Evolutionary conservation across 2,113 vertebrate genomes (phyloP), one percentile per base, ranked within the genome.

Genomic region (Thymallus thymallus): DNA sequence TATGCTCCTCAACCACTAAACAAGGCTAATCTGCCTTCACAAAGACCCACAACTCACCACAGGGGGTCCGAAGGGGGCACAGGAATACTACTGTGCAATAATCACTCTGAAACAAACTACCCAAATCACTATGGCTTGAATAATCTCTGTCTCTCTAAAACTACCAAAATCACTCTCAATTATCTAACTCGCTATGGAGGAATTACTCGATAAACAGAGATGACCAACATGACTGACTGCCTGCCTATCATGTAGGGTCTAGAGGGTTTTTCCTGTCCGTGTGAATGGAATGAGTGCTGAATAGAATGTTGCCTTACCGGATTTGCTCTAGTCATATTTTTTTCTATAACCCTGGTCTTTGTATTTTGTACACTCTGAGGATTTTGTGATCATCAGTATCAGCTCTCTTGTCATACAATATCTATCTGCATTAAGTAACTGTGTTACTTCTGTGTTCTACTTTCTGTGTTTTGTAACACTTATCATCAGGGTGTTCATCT

Each of bases 401-500:
- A 20, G 41, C 30, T n/a, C 35, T 35, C 18, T 45, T 12, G 5
- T 18, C 82, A 78, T 71, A 48, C 46, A 48, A 9, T 29, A 29
- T 29, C 2, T 29, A 29, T 29, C 29, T 29, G 29, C 29, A 51
- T 16, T 16, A 5, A 14, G 48, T 51, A 18, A 9, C 35, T 12
- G 35, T 41, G 10, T n/a, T n/a, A n/a, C n/a, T n/a, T n/a, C n/a
- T n/a, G n/a, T n/a, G n/a, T n/a, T n/a, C n/a, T n/a, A n/a, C n/a
- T n/a, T n/a, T 41, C 2, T 41, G 35, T 41, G 35, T 41, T 41
- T 41, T 41, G 35, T 41, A 41, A 41, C 35, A 10, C 5, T 26
- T 82, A 78, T 72, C n/a, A 45, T 73, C 80, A 99, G 98, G 85
- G 90, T 97, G 71, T 94, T 81, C 73, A 95, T 98, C 86, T 96